Evolutionary conservation across 2,797 vertebrate species (phyloP).

Genomic region (Squalus acanthias): DNA sequence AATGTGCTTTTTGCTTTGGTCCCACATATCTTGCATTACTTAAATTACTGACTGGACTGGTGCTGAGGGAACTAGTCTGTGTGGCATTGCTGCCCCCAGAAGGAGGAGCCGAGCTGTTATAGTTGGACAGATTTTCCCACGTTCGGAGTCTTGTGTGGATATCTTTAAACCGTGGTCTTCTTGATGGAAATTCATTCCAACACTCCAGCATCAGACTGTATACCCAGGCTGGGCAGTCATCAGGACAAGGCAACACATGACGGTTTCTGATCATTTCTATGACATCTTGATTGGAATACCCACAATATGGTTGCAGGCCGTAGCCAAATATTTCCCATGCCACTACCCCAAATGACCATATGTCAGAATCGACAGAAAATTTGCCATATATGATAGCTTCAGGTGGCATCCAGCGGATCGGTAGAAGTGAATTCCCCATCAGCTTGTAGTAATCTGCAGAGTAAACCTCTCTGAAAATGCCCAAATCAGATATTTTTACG

Average conservation of each 20-base stretch:
- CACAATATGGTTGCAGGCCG: slow-evolving; percentile 91
- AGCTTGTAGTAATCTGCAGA: slow-evolving; percentile 92
- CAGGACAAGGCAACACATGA: slow-evolving; percentile 82
- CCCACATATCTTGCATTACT: slow-evolving; percentile 78
- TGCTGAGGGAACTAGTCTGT: slow-evolving; percentile 93
- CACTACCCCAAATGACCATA: slow-evolving; percentile 91
- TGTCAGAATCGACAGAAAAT: slow-evolving; percentile 87
- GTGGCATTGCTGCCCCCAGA: slow-evolving; percentile 88
- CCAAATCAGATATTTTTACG: slow-evolving; percentile 86
- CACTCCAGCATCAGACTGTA: slow-evolving; percentile 92
- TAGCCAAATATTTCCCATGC: slow-evolving; percentile 96
- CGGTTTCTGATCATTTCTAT: slow-evolving; percentile 87
- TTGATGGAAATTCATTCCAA: slow-evolving; percentile 84
- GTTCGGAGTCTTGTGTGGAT: slow-evolving; percentile 82
- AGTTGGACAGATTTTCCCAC: slow-evolving; percentile 86
- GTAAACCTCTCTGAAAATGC: slow-evolving; percentile 88
- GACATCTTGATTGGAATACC: slow-evolving; percentile 93
- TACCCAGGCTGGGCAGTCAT: slow-evolving; percentile 88
- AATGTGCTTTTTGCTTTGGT: slow-evolving; percentile 80
- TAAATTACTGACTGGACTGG: slow-evolving; percentile 86
- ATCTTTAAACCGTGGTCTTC: slow-evolving; percentile 90
- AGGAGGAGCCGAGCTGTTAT: slow-evolving; percentile 85
- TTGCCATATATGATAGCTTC: slow-evolving; percentile 88
- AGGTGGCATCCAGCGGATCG: slow-evolving; percentile 94
- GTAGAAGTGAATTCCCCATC: slow-evolving; percentile 74